Evolutionary conservation across 2,113 vertebrate species (phyloP), one percentile per base, ranked within the genome.

Genomic region (Charina bottae): DNA sequence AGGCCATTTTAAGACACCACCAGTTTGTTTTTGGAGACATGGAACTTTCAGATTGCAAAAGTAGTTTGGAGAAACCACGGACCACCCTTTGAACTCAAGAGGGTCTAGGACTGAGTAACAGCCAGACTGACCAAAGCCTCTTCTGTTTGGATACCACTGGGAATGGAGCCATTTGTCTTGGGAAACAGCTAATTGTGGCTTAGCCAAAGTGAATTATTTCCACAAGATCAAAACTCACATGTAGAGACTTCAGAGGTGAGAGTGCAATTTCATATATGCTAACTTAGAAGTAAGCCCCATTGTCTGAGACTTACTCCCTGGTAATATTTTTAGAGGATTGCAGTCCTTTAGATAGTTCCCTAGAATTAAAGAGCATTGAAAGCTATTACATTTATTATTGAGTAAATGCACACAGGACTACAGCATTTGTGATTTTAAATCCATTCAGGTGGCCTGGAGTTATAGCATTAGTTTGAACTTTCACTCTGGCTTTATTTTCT

Each of bases 31-130:
- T 91, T 89, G 56, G 89, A 93, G 84, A 93, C 94, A 95, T 86
- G 92, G 95, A 95, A 96, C 96, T 95, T 94, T 92, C 90, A 95
- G 94, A 96, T 96, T 96, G 94, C 94, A 96, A 95, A 95, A 97
- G 96, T 92, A 95, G 95, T 95, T 96, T 97, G 83, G 83, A 90
- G 0, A 0, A 96, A 95, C 94, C 95, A 89, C 92, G 94, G 6
- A 87, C 91, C 87, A 93, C 60, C 92, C 95, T 97, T 96, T 97
- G 96, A 97, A 97, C 94, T 93, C 1, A 55, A 62, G 78, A 94
- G 91, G 94, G 96, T 88, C 88, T 93, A 90, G 95, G 95, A 96
- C 95, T 92, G 87, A 95, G 92, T 94, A 92, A 93, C 94, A 93
- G 95, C 93, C 89, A 96, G 89, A 89, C 89, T 93, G 91, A 93